Percentiles rank a stretch among this genome's conserved stretches.
Conservation (phyloP, 1,140 invertebrate genomes). For the Zelostemma sp. region DNA sequence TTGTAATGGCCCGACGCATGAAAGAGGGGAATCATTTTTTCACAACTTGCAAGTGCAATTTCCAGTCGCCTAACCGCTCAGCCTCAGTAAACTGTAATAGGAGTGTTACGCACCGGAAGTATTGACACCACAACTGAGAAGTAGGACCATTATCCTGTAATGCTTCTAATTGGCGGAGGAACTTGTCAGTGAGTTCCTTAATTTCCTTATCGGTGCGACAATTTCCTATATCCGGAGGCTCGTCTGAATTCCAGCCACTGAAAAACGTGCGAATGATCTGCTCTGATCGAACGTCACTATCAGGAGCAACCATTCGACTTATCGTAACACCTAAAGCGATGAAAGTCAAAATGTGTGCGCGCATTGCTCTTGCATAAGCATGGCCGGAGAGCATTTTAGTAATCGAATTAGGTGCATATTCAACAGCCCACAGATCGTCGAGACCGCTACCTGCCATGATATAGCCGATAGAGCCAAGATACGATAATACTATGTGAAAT, state of each 20-base stretch:
- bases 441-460: slow-evolving; percentile 10
- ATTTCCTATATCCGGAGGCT: no score
- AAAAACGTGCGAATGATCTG: no score
- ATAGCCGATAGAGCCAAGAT: neutral
- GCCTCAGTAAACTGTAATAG: slow-evolving; percentile 2
- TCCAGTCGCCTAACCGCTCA: neutral
- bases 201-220: no score
- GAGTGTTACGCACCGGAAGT: neutral
- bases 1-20: slow-evolving; percentile 52
- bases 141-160: neutral
- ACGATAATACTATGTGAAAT: slow-evolving; percentile 24
- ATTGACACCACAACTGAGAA: neutral
- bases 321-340: neutral
- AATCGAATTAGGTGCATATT: slow-evolving; percentile 4
- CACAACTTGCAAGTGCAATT: slow-evolving; percentile 3
- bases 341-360: slow-evolving; percentile 41
- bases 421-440: neutral
- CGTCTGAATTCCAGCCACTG: no score
- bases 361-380: slow-evolving; percentile 55
- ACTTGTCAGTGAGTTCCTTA: no score
- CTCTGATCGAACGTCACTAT: no score
- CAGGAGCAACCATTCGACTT: neutral
- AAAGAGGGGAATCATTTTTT: slow-evolving; percentile 53
- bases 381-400: slow-evolving; percentile 60
- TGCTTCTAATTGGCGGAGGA: neutral